A percentile compares a stretch with the other conserved stretches of the same genome.
Evolutionary conservation across 1,140 invertebrate species (phyloP).

Genomic region (Plodia interpunctella): DNA sequence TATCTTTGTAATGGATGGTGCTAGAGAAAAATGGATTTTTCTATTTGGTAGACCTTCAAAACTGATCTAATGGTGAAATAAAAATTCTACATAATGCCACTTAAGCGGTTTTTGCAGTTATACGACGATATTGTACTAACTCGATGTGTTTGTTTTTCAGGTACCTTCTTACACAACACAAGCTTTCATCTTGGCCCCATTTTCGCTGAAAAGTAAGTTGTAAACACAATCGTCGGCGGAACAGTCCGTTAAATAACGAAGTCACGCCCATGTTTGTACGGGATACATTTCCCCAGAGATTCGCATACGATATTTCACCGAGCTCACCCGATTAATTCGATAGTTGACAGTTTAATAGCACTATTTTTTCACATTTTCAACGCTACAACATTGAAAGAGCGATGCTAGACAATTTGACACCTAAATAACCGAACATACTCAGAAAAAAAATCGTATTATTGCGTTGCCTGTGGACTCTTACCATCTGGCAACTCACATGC

Average conservation of each 20-base stretch:
- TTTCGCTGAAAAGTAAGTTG: neutral
- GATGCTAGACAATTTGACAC: neutral
- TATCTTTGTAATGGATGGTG: too few species aligned
- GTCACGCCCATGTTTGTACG: neutral
- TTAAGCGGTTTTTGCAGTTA: too few species aligned
- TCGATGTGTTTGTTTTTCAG: neutral
- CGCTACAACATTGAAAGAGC: neutral
- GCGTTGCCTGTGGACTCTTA: too few species aligned
- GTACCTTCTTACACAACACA: neutral
- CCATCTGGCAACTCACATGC: too few species aligned
- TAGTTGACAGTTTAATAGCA: neutral
- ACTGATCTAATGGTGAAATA: too few species aligned
- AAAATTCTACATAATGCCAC: too few species aligned
- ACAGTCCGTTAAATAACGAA: neutral
- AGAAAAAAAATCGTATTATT: too few species aligned
- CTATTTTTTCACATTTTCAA: neutral
- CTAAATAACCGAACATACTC: too few species aligned
- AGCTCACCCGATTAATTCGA: neutral
- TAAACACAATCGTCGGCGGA: neutral
- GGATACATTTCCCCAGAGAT: neutral
- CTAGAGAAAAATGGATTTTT: too few species aligned
- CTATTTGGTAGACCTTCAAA: too few species aligned
- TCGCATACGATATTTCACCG: slow-evolving; percentile 1
- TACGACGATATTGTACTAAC: too few species aligned
- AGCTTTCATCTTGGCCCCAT: neutral